phyloP scores from a whole-genome alignment of 2,113 vertebrate species.

The Albula goreensis region DNA sequence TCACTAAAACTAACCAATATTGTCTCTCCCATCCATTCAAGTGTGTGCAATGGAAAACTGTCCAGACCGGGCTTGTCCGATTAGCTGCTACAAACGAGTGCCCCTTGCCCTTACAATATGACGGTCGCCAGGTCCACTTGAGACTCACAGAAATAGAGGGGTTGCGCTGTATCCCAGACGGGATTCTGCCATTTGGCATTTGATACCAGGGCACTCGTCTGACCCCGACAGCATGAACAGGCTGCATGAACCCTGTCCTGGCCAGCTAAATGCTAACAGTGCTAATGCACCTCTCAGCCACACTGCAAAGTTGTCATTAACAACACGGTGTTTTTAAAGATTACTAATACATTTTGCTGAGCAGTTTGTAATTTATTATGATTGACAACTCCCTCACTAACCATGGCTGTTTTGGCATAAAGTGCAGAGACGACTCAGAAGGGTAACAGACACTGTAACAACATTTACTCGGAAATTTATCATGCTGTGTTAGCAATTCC shows the following conservation, averaged over 20 bases:
- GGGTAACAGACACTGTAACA: background rate
- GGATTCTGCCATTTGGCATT: background rate
- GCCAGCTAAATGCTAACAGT: background rate
- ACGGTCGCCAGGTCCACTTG: background rate
- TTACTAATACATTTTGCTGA: background rate
- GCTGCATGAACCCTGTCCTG: background rate
- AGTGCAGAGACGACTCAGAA: background rate
- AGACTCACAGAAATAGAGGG: background rate
- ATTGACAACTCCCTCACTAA: background rate
- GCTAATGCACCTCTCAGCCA: background rate
- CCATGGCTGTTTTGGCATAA: background rate
- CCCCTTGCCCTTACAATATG: background rate
- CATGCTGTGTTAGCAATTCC: too few relatives aligned
- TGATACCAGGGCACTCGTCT: background rate
- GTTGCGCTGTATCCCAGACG: background rate
- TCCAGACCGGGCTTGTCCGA: conserved; percentile 21
- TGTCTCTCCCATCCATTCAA: conserved; percentile 25
- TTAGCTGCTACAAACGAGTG: background rate
- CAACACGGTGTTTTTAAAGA: background rate
- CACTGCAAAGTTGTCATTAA: background rate
- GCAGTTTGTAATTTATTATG: background rate
- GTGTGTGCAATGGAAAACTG: conserved; percentile 41
- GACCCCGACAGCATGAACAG: background rate
- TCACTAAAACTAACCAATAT: conserved; percentile 41
- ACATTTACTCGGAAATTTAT: too few relatives aligned